A percentile compares a stretch with the other conserved stretches of the same genome.
Evolutionary conservation across 2,888 invertebrate species (phyloP).

Genomic region (Ectropis crepuscularia): DNA sequence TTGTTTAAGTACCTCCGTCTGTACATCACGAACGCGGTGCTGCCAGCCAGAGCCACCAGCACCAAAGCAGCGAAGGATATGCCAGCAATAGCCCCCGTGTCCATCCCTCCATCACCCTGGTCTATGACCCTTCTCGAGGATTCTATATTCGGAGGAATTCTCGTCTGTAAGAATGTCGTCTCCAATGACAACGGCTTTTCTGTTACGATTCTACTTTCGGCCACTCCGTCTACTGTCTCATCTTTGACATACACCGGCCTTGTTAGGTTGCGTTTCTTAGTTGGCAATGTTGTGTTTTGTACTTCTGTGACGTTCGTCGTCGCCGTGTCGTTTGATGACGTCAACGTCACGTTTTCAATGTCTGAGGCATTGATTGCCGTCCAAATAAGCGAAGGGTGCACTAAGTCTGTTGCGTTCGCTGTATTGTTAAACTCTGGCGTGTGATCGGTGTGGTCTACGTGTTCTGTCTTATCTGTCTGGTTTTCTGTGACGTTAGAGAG

Average conservation of each 20-base stretch:
- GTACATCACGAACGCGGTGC: conserved; percentile 88
- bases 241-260: conserved; percentile 69
- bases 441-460: conserved; percentile 37
- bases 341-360: conserved; percentile 44
- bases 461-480: conserved; percentile 36
- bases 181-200: conserved; percentile 77
- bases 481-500: conserved; percentile 55
- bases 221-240: conserved; percentile 56
- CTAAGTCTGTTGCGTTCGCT: conserved; percentile 51
- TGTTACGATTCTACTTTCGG: conserved; percentile 75
- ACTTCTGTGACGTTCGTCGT: conserved; percentile 59
- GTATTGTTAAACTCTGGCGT: conserved; percentile 38
- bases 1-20: conserved; percentile 90
- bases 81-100: conserved; percentile 87
- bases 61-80: conserved; percentile 88
- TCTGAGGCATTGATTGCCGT: conserved; percentile 59
- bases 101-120: conserved; percentile 71
- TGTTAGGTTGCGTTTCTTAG: conserved; percentile 69
- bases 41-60: conserved; percentile 86
- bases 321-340: conserved; percentile 51
- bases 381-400: conserved; percentile 63
- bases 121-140: conserved; percentile 73
- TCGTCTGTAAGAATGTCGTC: conserved; percentile 73
- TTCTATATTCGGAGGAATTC: conserved; percentile 74
- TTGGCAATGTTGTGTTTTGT: conserved; percentile 63